Conservation (phyloP, 2,797 vertebrate species). For the Melanotaenia maccullochi region DNA sequence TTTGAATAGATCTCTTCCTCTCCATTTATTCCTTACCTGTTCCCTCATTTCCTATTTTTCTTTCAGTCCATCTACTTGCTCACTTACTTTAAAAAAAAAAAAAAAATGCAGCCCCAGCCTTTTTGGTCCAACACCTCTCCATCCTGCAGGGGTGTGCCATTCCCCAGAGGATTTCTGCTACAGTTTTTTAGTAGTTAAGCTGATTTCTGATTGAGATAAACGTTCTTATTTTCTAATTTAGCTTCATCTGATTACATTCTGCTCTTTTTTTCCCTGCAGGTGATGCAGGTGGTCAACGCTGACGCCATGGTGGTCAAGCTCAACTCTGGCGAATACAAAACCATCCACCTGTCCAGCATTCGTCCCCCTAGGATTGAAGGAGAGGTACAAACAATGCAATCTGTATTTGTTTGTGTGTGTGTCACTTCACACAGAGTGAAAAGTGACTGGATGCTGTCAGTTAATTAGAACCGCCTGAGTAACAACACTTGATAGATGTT, state of each 20-base stretch:
- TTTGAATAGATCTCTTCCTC: constrained; percentile 64
- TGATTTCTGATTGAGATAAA: constrained; percentile 16
- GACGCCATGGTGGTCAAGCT: constrained; percentile 95
- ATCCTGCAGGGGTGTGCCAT: constrained; percentile 2
- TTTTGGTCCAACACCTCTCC: constrained; percentile 17
- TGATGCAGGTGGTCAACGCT: constrained; percentile 96
- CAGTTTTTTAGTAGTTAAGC: constrained; percentile 20
- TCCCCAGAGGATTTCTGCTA: constrained; percentile 3
- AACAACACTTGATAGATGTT: background rate
- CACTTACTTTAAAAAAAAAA: constrained; percentile 3
- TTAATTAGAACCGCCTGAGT: constrained; percentile 31
- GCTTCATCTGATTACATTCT: background rate
- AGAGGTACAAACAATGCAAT: constrained; percentile 78
- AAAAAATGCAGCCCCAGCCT: constrained; percentile 28
- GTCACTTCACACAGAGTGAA: background rate
- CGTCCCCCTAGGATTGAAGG: constrained; percentile 93
- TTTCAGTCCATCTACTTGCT: constrained; percentile 35
- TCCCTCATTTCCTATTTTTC: constrained; percentile 50
- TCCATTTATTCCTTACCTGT: constrained; percentile 65
- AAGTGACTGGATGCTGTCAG: constrained; percentile 10
- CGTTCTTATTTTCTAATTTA: background rate
- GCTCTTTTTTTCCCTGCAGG: constrained; percentile 74
- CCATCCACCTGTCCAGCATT: constrained; percentile 96
- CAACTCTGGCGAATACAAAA: constrained; percentile 94
- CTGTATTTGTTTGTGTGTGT: constrained; percentile 9